These are phyloP conservation scores for Sinocyclocheilus rhinocerous DNA, from an alignment of 2,113 vertebrate species.

Conservation along the genomic window DNA sequence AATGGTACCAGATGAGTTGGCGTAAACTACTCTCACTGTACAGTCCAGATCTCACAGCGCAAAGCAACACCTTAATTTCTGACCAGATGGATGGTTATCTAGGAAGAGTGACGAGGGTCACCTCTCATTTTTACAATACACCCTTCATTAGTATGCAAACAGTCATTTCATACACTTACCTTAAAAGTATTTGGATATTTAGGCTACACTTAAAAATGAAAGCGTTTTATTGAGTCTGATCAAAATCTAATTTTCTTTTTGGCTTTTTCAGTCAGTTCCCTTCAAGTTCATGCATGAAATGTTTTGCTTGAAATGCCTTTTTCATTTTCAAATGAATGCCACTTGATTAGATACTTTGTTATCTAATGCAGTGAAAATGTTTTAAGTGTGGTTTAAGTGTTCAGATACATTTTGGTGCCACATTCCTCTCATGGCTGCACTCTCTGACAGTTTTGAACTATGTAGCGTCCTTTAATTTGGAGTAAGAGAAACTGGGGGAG, in stretches of 20 bases:
- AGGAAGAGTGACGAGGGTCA: neutral
- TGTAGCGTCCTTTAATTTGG: too few relatives aligned
- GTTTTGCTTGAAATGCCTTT: neutral
- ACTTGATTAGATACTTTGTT: neutral
- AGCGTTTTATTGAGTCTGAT: neutral
- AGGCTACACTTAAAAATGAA: neutral
- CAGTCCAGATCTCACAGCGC: neutral
- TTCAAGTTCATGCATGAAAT: neutral
- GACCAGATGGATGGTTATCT: conserved; percentile 10
- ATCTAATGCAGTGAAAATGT: neutral
- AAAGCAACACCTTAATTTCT: conserved; percentile 11
- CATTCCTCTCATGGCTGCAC: neutral
- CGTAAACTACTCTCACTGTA: neutral
- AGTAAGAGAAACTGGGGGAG: too few relatives aligned
- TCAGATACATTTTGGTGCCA: neutral
- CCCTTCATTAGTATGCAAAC: neutral
- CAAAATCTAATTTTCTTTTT: neutral
- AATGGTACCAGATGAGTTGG: neutral
- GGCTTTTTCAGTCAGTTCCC: too few relatives aligned
- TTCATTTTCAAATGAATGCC: neutral
- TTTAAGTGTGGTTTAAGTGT: neutral
- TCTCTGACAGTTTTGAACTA: neutral
- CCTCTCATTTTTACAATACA: neutral
- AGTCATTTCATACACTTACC: neutral
- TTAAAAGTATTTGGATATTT: neutral